Conservation (phyloP, 1,140 invertebrate species). For the Augochlora pura region DNA sequence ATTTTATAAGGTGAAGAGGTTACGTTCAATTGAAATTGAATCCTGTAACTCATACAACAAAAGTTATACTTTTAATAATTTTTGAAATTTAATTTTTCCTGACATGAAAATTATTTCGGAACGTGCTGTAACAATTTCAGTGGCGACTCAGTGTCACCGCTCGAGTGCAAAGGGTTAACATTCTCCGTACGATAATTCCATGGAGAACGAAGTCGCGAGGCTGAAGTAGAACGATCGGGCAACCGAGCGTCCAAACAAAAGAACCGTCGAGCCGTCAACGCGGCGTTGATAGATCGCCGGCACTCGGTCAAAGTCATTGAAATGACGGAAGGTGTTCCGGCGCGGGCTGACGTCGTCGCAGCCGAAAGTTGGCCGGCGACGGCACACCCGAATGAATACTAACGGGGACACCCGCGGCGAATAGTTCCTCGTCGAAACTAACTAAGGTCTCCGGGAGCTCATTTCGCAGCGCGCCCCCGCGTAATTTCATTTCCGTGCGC, state of each 20-base stretch:
- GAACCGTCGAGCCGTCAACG: too few relatives aligned
- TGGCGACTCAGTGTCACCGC: too few relatives aligned
- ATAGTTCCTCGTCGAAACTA: constrained; percentile 47
- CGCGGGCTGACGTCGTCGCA: too few relatives aligned
- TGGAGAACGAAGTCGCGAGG: not conserved
- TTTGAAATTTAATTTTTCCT: too few relatives aligned
- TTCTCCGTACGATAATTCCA: not conserved
- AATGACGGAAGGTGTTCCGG: constrained; percentile 1
- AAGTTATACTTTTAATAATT: too few relatives aligned
- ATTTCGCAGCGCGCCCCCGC: constrained; percentile 53
- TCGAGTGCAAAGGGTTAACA: too few relatives aligned
- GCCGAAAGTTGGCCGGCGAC: not conserved
- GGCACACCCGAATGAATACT: constrained; percentile 38
- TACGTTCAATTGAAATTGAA: too few relatives aligned
- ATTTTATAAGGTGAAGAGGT: too few relatives aligned
- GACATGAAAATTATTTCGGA: too few relatives aligned
- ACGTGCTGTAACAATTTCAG: too few relatives aligned
- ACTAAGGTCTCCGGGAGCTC: constrained; percentile 50
- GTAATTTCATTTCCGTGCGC: constrained; percentile 66
- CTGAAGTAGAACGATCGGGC: not conserved
- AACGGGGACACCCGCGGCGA: constrained; percentile 25
- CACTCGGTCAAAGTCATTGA: constrained; percentile 8
- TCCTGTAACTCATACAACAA: too few relatives aligned
- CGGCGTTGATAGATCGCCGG: not conserved
- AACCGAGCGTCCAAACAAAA: not conserved